Percentiles rank a stretch among this genome's conserved stretches.
These are phyloP conservation scores for Perodicticus potto DNA, from an alignment of 2,797 vertebrate genomes.

Conservation along the genomic window DNA sequence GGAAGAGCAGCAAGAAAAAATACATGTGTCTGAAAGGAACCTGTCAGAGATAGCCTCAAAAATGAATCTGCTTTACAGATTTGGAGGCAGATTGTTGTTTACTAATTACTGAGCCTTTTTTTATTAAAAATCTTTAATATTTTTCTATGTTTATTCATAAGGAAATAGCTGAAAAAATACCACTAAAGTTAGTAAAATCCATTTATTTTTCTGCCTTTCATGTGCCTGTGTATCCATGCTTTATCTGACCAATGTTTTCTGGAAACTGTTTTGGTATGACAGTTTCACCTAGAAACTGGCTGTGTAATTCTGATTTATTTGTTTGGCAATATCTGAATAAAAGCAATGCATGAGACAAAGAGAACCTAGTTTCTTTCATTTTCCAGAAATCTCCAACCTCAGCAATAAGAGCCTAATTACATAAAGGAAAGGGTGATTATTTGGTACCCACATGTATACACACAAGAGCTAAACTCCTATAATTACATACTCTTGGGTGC, in stretches of 20 bases:
- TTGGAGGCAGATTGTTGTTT: conserved; percentile 19
- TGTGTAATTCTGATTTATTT: neutral
- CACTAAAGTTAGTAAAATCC: neutral
- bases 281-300: neutral
- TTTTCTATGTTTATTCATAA: neutral
- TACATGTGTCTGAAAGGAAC: conserved; percentile 67
- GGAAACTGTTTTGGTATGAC: neutral
- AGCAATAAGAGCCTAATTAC: neutral
- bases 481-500: neutral
- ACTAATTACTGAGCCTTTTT: neutral
- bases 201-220: neutral
- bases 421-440: neutral
- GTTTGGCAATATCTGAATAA: neutral
- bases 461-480: neutral
- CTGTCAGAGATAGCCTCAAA: conserved; percentile 62
- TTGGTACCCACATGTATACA: neutral
- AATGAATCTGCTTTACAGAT: conserved; percentile 62
- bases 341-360: neutral
- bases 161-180: neutral
- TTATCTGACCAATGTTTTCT: conserved; percentile 40
- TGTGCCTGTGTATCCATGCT: neutral
- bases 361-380: neutral
- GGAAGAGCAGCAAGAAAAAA: conserved; percentile 47
- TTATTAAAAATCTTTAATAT: neutral
- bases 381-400: neutral